These are phyloP conservation scores for Australoheros scitulus DNA, from an alignment of 2,113 vertebrate genomes.

Conservation along the genomic window DNA sequence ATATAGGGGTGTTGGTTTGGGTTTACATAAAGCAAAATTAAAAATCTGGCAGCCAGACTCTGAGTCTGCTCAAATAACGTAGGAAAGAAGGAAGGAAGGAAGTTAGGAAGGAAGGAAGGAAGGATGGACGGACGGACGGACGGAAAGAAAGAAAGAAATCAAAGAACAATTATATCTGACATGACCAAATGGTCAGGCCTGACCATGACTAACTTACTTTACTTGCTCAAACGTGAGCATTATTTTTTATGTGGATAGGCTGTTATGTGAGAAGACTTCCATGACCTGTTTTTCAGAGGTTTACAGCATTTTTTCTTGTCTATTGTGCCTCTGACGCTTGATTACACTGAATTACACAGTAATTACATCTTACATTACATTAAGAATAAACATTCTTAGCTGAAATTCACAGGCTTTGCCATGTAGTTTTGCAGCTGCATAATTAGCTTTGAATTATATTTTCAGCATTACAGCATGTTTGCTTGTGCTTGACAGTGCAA, in stretches of 20 bases:
- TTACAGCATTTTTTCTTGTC: background rate
- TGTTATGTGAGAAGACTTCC: background rate
- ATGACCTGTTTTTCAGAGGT: background rate
- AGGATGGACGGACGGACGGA: no score
- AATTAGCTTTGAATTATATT: slow-evolving; percentile 11
- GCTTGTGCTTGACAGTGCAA: slow-evolving; percentile 32
- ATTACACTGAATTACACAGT: slow-evolving; percentile 1
- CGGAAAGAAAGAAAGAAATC: background rate
- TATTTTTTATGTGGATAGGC: slow-evolving; percentile 5
- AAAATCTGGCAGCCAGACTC: background rate
- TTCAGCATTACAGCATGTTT: slow-evolving; percentile 32
- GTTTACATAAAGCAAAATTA: background rate
- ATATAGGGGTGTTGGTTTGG: background rate
- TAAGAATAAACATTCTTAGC: background rate
- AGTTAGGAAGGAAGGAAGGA: no score
- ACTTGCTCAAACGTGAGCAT: background rate
- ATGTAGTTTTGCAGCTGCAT: slow-evolving; percentile 3
- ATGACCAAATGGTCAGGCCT: background rate
- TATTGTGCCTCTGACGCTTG: background rate
- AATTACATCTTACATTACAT: background rate
- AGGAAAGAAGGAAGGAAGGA: no score
- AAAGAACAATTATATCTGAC: background rate
- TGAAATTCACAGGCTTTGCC: background rate
- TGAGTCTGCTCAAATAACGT: accelerated
- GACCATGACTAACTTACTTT: background rate